phyloP scores from a whole-genome alignment of 1,140 invertebrate species.

The Lordiphosa collinella region DNA sequence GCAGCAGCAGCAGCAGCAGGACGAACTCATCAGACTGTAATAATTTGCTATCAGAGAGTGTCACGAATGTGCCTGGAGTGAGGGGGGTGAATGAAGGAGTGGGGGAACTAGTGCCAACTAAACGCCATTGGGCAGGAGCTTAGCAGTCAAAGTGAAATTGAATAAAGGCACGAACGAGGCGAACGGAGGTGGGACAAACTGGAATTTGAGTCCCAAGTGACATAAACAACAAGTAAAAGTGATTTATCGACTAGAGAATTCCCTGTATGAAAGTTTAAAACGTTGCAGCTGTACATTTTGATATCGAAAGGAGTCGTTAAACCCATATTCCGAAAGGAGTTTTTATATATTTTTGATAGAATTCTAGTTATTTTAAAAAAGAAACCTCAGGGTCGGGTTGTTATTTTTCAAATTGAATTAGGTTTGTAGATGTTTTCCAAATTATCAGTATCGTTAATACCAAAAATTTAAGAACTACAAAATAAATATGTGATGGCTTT shows the following conservation, averaged over 20 bases:
- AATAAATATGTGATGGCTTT: too few species aligned
- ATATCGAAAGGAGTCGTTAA: too few species aligned
- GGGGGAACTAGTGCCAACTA: slow-evolving; percentile 34
- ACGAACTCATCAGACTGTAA: slow-evolving; percentile 74
- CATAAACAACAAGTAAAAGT: slow-evolving; percentile 16
- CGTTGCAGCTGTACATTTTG: neutral
- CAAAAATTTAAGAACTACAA: too few species aligned
- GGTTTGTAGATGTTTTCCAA: too few species aligned
- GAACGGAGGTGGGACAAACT: slow-evolving; percentile 1
- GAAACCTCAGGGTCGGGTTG: too few species aligned
- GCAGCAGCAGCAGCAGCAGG: slow-evolving; percentile 22
- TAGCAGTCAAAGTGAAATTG: slow-evolving; percentile 68
- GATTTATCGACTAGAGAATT: neutral
- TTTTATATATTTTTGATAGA: too few species aligned
- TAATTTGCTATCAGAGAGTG: slow-evolving; percentile 72
- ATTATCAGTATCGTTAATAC: too few species aligned
- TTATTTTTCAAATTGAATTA: too few species aligned
- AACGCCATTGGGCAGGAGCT: slow-evolving; percentile 27
- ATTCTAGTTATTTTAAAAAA: too few species aligned
- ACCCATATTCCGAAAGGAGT: too few species aligned
- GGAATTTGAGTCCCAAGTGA: slow-evolving; percentile 13
- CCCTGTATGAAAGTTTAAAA: neutral
- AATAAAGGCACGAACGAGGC: slow-evolving; percentile 60
- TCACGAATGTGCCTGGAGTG: slow-evolving; percentile 40
- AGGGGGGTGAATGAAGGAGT: neutral